These are phyloP conservation scores for Coelopa pilipes DNA, from an alignment of 2,888 invertebrate genomes.

Conservation along the genomic window DNA sequence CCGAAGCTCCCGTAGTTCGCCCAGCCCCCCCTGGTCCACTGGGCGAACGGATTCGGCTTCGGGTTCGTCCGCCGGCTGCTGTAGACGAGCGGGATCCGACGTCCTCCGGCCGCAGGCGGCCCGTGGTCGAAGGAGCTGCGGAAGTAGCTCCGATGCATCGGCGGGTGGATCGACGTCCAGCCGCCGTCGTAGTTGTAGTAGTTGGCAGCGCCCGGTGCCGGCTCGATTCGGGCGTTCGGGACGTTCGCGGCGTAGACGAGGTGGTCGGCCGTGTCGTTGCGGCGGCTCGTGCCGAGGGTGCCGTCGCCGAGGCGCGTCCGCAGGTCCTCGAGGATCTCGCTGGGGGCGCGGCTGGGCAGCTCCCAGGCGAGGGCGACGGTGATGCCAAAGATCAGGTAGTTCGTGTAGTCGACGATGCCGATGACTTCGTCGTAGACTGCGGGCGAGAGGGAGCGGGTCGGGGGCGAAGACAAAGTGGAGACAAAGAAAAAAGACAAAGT, in stretches of 20 bases:
- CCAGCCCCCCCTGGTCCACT: slow-evolving; percentile 45
- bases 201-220: slow-evolving; percentile 27
- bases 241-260: slow-evolving; percentile 54
- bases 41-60: slow-evolving; percentile 51
- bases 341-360: slow-evolving; percentile 74
- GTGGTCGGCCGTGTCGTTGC: slow-evolving; percentile 58
- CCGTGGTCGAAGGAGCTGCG: slow-evolving; percentile 3
- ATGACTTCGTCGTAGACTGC: slow-evolving; percentile 64
- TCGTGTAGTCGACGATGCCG: slow-evolving; percentile 64
- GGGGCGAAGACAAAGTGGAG: background rate
- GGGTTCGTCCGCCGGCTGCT: slow-evolving; percentile 31
- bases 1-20: background rate
- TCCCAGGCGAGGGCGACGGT: slow-evolving; percentile 84
- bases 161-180: slow-evolving; percentile 50
- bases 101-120: slow-evolving; percentile 42
- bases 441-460: slow-evolving; percentile 17
- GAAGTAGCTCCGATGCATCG: slow-evolving; percentile 52
- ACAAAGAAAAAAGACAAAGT: background rate
- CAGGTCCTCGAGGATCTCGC: slow-evolving; percentile 60
- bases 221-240: slow-evolving; percentile 11
- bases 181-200: too few relatives aligned
- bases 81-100: slow-evolving; percentile 22
- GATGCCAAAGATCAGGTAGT: slow-evolving; percentile 74
- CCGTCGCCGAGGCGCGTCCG: slow-evolving; percentile 58
- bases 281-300: slow-evolving; percentile 48